Evolutionary conservation across 1,140 invertebrate species (phyloP).

Genomic region (Vanessa tameamea): DNA sequence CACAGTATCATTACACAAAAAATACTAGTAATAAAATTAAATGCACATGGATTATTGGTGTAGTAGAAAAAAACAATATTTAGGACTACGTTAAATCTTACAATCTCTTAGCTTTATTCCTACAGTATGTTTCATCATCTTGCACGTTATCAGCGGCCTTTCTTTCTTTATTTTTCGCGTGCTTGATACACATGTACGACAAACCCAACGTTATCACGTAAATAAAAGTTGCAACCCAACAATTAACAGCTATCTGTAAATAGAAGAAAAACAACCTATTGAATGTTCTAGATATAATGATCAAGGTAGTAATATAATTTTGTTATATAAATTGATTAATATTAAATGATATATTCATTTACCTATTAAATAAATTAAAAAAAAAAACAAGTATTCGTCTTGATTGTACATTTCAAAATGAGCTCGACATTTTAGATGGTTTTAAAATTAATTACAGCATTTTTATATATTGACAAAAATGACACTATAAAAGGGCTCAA

Average conservation of each 20-base stretch:
- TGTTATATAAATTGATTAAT: too few relatives aligned
- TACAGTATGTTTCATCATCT: conserved; percentile 56
- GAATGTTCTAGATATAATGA: too few relatives aligned
- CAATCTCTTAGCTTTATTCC: conserved; percentile 32
- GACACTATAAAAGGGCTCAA: neutral
- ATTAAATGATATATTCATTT: too few relatives aligned
- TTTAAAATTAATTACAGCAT: too few relatives aligned
- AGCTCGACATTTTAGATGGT: too few relatives aligned
- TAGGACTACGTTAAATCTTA: conserved; percentile 2
- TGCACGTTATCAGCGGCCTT: conserved; percentile 27
- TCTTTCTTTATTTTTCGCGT: conserved; percentile 38
- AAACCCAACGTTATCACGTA: conserved; percentile 49
- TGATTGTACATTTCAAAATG: too few relatives aligned
- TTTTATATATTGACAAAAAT: too few relatives aligned
- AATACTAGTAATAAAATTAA: neutral
- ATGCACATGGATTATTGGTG: too few relatives aligned
- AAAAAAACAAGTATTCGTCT: too few relatives aligned
- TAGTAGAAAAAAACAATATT: neutral
- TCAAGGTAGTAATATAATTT: too few relatives aligned
- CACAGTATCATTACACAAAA: neutral
- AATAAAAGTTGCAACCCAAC: conserved; percentile 56
- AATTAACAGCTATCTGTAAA: conserved; percentile 49
- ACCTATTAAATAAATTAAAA: too few relatives aligned
- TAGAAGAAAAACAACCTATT: neutral
- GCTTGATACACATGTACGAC: conserved; percentile 50